A percentile compares a stretch with the other conserved stretches of the same genome.
phyloP scores from a whole-genome alignment of 53 echinoderm and acorn worm genomes.

The Actinopyga echinites region DNA sequence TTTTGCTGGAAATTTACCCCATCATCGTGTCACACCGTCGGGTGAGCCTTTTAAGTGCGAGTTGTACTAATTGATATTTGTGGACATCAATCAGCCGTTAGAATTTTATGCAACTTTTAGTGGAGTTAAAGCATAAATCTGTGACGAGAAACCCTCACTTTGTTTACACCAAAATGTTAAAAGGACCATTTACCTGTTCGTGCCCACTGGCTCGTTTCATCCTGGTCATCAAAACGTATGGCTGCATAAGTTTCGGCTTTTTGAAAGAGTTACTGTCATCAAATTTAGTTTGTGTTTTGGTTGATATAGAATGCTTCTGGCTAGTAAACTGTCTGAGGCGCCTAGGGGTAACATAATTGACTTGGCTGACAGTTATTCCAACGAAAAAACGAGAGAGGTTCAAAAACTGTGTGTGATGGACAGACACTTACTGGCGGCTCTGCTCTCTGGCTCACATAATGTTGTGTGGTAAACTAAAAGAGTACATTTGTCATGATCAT shows the following conservation, averaged over 20 bases:
- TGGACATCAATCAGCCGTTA: constrained; percentile 16
- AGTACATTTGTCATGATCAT: no score
- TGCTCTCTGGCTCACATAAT: no score
- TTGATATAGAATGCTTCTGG: constrained; percentile 10
- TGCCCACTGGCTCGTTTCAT: neutral
- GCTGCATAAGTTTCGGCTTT: constrained; percentile 19
- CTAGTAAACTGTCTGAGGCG: constrained; percentile 9
- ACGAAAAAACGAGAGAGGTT: no score
- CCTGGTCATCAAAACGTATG: neutral
- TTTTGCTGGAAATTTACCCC: neutral
- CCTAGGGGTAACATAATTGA: neutral
- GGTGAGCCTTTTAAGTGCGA: constrained; percentile 20
- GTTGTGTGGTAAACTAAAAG: no score
- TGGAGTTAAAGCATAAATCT: constrained; percentile 5
- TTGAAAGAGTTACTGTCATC: constrained; percentile 29
- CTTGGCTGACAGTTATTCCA: no score
- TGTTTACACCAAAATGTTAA: constrained; percentile 27
- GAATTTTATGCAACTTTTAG: constrained; percentile 8
- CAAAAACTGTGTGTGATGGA: no score
- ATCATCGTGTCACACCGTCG: constrained; percentile 7
- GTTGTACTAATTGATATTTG: constrained; percentile 33
- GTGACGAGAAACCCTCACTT: neutral
- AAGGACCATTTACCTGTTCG: constrained; percentile 15
- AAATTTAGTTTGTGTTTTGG: neutral
- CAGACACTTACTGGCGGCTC: no score